Evolutionary conservation across 2,888 invertebrate species (phyloP).

Genomic region (Dryobota labecula): DNA sequence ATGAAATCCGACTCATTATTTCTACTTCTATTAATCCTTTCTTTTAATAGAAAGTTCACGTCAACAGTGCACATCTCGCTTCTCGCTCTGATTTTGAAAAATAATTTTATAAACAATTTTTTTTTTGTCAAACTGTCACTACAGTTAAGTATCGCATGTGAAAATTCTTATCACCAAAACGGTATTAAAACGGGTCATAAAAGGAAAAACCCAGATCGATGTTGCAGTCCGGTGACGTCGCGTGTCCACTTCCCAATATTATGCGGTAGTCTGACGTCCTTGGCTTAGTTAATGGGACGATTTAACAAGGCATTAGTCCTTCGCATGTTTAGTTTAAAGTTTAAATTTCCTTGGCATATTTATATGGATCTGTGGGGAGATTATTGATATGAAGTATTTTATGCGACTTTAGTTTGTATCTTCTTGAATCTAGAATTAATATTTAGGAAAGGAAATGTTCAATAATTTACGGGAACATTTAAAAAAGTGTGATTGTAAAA

Average conservation of each 20-base stretch:
- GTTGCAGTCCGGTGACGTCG: conserved; percentile 71
- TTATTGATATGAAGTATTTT: conserved; percentile 17
- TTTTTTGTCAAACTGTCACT: not conserved
- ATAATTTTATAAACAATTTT: no score
- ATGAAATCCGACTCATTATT: not conserved
- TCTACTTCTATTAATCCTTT: not conserved
- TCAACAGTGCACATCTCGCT: not conserved
- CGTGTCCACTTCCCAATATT: conserved; percentile 68
- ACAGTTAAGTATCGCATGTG: conserved; percentile 4
- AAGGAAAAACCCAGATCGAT: conserved; percentile 65
- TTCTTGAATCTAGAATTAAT: no score
- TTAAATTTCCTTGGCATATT: conserved; percentile 42
- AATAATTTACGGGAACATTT: no score
- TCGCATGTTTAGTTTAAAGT: conserved; percentile 39
- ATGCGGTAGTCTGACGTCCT: conserved; percentile 59
- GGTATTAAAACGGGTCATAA: conserved; percentile 26
- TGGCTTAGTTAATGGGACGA: conserved; percentile 33
- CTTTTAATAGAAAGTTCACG: not conserved
- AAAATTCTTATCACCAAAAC: not conserved
- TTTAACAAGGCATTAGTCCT: conserved; percentile 42
- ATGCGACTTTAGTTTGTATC: not conserved
- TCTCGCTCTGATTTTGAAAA: not conserved
- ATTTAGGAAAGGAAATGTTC: no score
- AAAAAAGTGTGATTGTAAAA: no score
- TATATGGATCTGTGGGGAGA: not conserved